Evolutionary conservation across 1,140 invertebrate genomes (phyloP).

Genomic region (Heterodera carotae): DNA sequence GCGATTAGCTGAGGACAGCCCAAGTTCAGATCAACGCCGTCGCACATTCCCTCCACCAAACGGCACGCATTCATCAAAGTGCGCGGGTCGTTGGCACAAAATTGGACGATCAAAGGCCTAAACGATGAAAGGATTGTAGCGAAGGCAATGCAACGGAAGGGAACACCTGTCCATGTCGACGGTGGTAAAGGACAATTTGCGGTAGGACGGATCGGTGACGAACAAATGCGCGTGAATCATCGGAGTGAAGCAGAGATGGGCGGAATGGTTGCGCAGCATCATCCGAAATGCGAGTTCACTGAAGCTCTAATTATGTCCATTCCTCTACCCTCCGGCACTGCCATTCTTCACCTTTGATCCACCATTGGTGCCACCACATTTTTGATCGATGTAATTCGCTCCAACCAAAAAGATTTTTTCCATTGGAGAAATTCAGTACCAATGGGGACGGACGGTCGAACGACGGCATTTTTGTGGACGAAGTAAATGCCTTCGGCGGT

Average conservation of each 20-base stretch:
- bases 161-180: conserved; percentile 59
- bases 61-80: conserved; percentile 82
- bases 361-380: conserved; percentile 64
- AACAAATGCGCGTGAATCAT: conserved; percentile 75
- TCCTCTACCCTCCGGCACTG: too few species aligned
- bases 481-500: not conserved
- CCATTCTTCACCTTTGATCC: conserved; percentile 59
- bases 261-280: conserved; percentile 68
- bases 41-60: conserved; percentile 82
- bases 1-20: conserved; percentile 95
- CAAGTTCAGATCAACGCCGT: conserved; percentile 92
- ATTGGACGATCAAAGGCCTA: conserved; percentile 92
- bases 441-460: conserved; percentile 40
- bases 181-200: conserved; percentile 77
- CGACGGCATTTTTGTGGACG: conserved; percentile 17
- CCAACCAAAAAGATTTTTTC: conserved; percentile 54
- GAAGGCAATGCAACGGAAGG: not conserved
- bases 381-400: conserved; percentile 49
- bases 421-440: conserved; percentile 41
- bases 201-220: conserved; percentile 83
- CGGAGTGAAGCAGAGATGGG: conserved; percentile 86
- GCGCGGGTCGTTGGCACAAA: conserved; percentile 93
- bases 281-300: conserved; percentile 64
- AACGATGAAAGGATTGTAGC: conserved; percentile 69
- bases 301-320: conserved; percentile 23